Evolutionary conservation across 2,113 vertebrate genomes (phyloP).

Genomic region (Taxidea taxus): DNA sequence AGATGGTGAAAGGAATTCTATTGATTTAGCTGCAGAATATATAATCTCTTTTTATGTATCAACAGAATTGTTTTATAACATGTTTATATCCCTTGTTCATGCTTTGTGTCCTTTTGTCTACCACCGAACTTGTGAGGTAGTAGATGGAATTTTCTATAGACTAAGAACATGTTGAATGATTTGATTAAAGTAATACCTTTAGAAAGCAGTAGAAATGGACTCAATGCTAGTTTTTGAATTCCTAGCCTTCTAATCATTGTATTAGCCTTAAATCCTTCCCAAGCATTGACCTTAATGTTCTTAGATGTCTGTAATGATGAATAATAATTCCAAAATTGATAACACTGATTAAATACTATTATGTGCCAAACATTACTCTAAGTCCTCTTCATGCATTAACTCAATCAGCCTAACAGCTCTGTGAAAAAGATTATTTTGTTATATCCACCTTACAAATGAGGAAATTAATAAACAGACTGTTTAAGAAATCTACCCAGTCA

Average conservation of each 20-base stretch:
- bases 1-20: neutral
- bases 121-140: neutral
- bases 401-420: neutral
- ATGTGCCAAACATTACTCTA: neutral
- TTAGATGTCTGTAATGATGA: neutral
- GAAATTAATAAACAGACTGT: neutral
- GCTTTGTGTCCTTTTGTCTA: neutral
- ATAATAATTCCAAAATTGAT: neutral
- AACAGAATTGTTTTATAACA: neutral
- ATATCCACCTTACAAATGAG: neutral
- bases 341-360: neutral
- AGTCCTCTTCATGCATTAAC: neutral
- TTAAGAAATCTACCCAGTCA: neutral
- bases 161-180: neutral
- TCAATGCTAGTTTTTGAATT: neutral
- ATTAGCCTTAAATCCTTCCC: neutral
- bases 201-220: neutral
- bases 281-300: neutral
- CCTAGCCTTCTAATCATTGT: neutral
- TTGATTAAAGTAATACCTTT: neutral
- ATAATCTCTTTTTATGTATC: neutral
- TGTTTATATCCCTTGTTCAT: neutral
- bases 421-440: neutral
- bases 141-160: neutral
- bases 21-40: neutral